Conservation (phyloP, 37 sponge, comb jelly and placozoan species). For the Spongia lamella region DNA sequence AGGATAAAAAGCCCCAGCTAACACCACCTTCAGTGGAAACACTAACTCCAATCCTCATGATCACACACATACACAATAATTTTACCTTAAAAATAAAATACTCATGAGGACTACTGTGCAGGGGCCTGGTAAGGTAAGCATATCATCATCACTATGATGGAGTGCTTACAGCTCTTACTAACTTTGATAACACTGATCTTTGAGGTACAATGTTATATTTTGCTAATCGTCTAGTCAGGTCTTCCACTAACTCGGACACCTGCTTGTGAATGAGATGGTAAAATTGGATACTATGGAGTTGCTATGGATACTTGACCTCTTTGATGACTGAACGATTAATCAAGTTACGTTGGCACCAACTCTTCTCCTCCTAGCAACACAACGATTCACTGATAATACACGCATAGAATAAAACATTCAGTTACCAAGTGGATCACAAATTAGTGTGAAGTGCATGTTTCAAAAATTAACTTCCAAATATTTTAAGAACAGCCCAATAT, state of each 20-base stretch:
- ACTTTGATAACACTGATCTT: constrained; percentile 2
- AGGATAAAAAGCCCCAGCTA: constrained; percentile 89
- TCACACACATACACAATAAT: background rate
- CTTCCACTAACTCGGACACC: constrained; percentile 63
- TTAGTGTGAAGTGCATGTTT: too few relatives aligned
- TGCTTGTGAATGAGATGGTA: background rate
- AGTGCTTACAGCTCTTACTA: background rate
- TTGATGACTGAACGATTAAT: constrained; percentile 48
- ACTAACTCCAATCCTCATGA: background rate
- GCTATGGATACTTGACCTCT: constrained; percentile 1
- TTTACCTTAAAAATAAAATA: constrained; percentile 34
- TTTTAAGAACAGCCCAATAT: too few relatives aligned
- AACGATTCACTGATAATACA: too few relatives aligned
- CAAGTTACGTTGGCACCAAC: constrained; percentile 69
- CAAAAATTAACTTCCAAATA: too few relatives aligned
- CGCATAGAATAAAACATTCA: too few relatives aligned
- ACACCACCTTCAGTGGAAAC: constrained; percentile 60
- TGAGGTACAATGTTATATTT: constrained; percentile 62
- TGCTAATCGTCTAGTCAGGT: constrained; percentile 50
- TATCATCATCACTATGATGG: constrained; percentile 8
- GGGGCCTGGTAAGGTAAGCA: background rate
- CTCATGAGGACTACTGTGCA: constrained; percentile 1
- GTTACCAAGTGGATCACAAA: too few relatives aligned
- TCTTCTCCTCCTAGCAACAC: constrained; percentile 29
- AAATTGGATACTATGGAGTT: too few relatives aligned